These are phyloP conservation scores for Styela plicata DNA, from an alignment of 23 tunicate genomes.

Conservation along the genomic window DNA sequence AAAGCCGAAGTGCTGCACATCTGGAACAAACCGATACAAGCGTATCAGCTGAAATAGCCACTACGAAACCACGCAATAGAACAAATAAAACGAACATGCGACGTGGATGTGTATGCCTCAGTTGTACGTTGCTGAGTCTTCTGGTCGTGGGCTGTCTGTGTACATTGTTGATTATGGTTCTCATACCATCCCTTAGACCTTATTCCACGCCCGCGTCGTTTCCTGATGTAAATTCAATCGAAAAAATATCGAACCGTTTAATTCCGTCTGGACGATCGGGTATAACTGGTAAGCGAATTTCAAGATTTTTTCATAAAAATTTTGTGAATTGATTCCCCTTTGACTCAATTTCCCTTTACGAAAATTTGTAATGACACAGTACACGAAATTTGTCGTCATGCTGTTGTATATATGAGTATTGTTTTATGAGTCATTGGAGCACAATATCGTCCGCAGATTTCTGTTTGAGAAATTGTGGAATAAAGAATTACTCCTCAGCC, in stretches of 20 bases:
- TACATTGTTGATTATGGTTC: neutral
- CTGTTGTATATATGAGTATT: too few relatives aligned
- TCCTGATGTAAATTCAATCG: neutral
- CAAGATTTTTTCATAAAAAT: too few relatives aligned
- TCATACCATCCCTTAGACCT: neutral
- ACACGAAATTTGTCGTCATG: too few relatives aligned
- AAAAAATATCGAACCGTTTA: neutral
- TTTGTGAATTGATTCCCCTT: too few relatives aligned
- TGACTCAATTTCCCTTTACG: too few relatives aligned
- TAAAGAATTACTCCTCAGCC: too few relatives aligned
- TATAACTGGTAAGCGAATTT: neutral
- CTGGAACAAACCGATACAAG: slow-evolving; percentile 10
- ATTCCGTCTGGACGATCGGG: neutral
- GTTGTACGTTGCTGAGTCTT: neutral
- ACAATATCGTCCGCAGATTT: too few relatives aligned
- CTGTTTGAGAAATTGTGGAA: too few relatives aligned
- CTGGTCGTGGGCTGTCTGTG: neutral
- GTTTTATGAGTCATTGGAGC: too few relatives aligned
- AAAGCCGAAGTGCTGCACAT: neutral
- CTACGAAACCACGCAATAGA: slow-evolving; percentile 9
- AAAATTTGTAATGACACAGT: too few relatives aligned
- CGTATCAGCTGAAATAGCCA: neutral
- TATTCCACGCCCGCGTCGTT: neutral
- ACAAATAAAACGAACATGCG: neutral
- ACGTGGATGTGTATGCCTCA: neutral